phyloP scores from a whole-genome alignment of 2,797 vertebrate species.

The Gadopsis bispinosus region DNA sequence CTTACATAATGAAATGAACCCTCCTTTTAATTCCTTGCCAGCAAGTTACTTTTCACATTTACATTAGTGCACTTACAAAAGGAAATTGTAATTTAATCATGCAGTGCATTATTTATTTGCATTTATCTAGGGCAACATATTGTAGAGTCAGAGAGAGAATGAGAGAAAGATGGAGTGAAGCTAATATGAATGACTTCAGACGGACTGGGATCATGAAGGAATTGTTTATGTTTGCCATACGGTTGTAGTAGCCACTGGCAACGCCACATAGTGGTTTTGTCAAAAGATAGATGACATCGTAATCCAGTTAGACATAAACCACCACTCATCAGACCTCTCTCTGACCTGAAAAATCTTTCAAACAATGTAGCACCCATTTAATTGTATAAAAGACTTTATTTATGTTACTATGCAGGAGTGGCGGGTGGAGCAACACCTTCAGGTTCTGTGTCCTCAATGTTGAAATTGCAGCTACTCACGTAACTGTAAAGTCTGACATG shows the following conservation, averaged over 20 bases:
- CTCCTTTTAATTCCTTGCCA: conserved; percentile 57
- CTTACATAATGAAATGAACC: conserved; percentile 65
- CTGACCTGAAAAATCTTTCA: conserved; percentile 56
- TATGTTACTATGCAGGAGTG: neutral
- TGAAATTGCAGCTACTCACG: neutral
- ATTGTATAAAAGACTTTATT: conserved; percentile 10
- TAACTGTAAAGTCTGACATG: neutral
- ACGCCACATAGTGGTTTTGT: conserved; percentile 46
- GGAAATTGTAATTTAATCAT: conserved; percentile 75
- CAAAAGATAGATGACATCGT: conserved; percentile 69
- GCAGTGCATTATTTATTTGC: conserved; percentile 72
- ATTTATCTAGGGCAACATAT: conserved; percentile 71
- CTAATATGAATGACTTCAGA: conserved; percentile 44
- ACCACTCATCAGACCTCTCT: conserved; percentile 47
- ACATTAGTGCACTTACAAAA: conserved; percentile 71
- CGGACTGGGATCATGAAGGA: conserved; percentile 41
- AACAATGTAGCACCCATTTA: conserved; percentile 17
- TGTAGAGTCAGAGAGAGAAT: conserved; percentile 47
- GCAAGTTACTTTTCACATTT: conserved; percentile 66
- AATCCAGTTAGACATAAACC: conserved; percentile 67
- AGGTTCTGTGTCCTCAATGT: neutral
- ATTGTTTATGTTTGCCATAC: conserved; percentile 51
- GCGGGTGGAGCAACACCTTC: neutral
- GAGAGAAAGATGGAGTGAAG: conserved; percentile 38
- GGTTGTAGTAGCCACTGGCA: conserved; percentile 66